Evolutionary conservation across 2,113 vertebrate genomes (phyloP).

Genomic region (Megaceryle torquata): DNA sequence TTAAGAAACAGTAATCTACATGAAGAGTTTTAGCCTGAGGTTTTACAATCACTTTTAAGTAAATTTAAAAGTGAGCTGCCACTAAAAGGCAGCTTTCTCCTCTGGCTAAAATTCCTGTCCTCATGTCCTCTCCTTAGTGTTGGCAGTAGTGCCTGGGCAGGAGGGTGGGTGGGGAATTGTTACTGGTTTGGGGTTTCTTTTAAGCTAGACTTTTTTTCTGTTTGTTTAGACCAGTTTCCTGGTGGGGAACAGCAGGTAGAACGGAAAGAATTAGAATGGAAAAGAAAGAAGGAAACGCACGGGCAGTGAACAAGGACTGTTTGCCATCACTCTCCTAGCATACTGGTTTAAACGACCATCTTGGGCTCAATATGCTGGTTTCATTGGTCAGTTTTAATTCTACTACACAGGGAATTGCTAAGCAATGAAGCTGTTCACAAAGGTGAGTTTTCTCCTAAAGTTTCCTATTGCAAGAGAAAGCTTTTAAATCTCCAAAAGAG

Average conservation of each 20-base stretch:
- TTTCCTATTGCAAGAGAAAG: not conserved
- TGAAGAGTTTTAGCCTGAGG: not conserved
- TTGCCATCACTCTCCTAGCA: not conserved
- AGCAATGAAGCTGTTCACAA: not conserved
- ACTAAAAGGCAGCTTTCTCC: not conserved
- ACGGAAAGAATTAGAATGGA: not conserved
- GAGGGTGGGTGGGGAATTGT: no score
- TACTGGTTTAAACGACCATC: not conserved
- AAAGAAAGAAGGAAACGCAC: not conserved
- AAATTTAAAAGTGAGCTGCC: not conserved
- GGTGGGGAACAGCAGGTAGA: not conserved
- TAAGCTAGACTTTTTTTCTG: not conserved
- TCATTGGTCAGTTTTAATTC: not conserved
- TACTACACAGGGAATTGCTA: rapidly evolving
- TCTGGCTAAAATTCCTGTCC: not conserved
- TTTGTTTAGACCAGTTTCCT: not conserved
- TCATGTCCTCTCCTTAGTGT: not conserved
- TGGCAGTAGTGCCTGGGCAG: not conserved
- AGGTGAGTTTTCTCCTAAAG: not conserved
- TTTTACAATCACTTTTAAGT: not conserved
- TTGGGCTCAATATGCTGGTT: not conserved
- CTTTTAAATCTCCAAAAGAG: not conserved
- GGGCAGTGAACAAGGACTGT: not conserved
- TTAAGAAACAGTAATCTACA: not conserved
- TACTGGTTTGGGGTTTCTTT: not conserved